Conservation (phyloP, 2,113 vertebrate genomes). For the Phrynosoma blainvillii region DNA sequence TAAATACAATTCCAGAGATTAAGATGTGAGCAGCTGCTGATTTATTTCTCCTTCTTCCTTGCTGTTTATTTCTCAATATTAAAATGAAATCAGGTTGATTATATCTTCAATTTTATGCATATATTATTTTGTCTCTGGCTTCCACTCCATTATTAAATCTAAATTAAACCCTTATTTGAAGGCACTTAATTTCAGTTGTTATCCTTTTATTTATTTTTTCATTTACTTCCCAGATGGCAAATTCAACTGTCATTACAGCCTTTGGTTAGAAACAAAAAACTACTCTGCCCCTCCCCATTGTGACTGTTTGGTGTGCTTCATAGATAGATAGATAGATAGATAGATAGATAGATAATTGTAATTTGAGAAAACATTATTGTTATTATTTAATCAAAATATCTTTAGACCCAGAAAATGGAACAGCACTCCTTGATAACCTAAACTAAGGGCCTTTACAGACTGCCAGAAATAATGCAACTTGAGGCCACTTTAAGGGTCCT, state of each 20-base stretch:
- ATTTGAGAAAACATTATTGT: conserved; percentile 12
- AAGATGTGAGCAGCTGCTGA: background rate
- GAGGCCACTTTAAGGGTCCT: no score
- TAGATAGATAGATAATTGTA: background rate
- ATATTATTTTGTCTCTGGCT: conserved; percentile 39
- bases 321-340: background rate
- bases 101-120: conserved; percentile 37
- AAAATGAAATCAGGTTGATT: conserved; percentile 26
- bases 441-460: background rate
- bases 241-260: conserved; percentile 25
- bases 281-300: background rate
- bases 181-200: conserved; percentile 43
- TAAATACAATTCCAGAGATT: background rate
- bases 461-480: no score
- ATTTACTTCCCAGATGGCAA: conserved; percentile 43
- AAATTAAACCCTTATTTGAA: conserved; percentile 53
- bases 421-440: background rate
- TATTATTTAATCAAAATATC: conserved; percentile 17
- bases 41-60: background rate
- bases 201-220: conserved; percentile 36
- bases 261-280: conserved; percentile 6
- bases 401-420: conserved; percentile 26
- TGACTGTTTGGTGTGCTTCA: background rate
- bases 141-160: conserved; percentile 39
- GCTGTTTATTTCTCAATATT: conserved; percentile 31